Evolutionary conservation across 2,113 vertebrate genomes (phyloP), one percentile per base, ranked within the genome.

Genomic region (Vicugna pacos): DNA sequence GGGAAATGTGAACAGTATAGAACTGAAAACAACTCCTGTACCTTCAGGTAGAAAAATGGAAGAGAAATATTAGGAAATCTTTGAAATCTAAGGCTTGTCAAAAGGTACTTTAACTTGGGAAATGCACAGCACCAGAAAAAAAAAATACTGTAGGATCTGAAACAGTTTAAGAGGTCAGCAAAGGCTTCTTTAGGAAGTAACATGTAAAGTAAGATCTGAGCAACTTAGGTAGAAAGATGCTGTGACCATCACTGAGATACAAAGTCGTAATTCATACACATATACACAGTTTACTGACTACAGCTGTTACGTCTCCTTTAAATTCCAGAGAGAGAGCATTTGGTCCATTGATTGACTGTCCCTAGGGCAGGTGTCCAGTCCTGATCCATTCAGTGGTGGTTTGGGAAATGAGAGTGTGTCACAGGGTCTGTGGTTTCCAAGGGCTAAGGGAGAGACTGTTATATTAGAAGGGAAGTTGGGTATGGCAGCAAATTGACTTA

Each of bases 401-500:
- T 35, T 58, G 54, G 22, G 32, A 65, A 76, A 58, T 35, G 46
- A 89, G 52, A 32, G 0, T 50, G 3, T 89, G 32, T 67, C 70
- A 50, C 9, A 56, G 30, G 6, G 1, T 16, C 28, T 70, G 1
- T 15, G 10, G 6, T 50, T 80, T 62, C 42, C 67, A 64, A 69
- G 16, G 54, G 26, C 56, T 22, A 22, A 42, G 13, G 46, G 24
- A 92, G 22, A 83, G 20, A 19, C 52, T 54, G 13, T 76, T 67
- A 38, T 0, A 4, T 35, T 81, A 20, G 6, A 38, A 90, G 79
- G 69, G 50, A 96, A 65, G 62, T 70, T 93, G 69, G n/a, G 4
- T 77, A 42, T 60, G 75, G 84, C 48, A 86, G 20, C 19, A 86
- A 89, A 88, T 87, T 90, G 75, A 95, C 79, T 97, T 69, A 56